Percentiles rank a stretch among this genome's conserved stretches.
Evolutionary conservation across 1,140 invertebrate genomes (phyloP).

Genomic region (Babylonia areolata): DNA sequence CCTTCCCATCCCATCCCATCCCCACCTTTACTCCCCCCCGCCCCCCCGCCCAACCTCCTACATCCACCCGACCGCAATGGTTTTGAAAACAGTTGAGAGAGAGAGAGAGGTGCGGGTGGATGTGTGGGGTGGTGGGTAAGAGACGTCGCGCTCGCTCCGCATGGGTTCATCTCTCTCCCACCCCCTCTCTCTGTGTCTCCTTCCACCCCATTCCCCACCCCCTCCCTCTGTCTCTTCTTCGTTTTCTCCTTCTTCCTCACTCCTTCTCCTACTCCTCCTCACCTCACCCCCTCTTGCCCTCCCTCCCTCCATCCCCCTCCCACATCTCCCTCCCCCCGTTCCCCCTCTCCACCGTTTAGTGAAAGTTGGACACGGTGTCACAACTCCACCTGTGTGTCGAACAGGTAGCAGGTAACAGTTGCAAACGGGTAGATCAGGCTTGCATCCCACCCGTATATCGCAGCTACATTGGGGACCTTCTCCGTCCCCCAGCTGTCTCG

Average conservation of each 20-base stretch:
- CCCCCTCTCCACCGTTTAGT: neutral
- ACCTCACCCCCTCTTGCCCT: neutral
- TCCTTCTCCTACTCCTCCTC: neutral
- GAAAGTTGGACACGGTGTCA: neutral
- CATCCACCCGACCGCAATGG: neutral
- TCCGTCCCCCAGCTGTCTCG: too few relatives aligned
- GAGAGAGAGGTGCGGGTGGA: neutral
- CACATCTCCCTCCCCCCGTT: neutral
- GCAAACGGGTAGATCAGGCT: neutral
- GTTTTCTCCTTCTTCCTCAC: neutral
- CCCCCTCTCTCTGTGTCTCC: neutral
- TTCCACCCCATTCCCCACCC: too few relatives aligned
- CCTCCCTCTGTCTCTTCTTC: too few relatives aligned
- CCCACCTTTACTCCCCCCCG: neutral
- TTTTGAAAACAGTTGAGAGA: neutral
- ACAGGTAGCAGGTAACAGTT: neutral
- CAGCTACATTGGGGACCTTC: too few relatives aligned
- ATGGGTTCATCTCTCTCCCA: neutral
- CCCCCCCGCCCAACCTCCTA: neutral
- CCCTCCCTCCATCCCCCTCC: neutral
- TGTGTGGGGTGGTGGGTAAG: neutral
- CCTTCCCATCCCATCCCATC: neutral
- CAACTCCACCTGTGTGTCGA: neutral
- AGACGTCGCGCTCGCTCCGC: constrained; percentile 1
- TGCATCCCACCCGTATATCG: too few relatives aligned